Conservation (phyloP, 1,140 invertebrate species). For the Drosophila ambigua region DNA sequence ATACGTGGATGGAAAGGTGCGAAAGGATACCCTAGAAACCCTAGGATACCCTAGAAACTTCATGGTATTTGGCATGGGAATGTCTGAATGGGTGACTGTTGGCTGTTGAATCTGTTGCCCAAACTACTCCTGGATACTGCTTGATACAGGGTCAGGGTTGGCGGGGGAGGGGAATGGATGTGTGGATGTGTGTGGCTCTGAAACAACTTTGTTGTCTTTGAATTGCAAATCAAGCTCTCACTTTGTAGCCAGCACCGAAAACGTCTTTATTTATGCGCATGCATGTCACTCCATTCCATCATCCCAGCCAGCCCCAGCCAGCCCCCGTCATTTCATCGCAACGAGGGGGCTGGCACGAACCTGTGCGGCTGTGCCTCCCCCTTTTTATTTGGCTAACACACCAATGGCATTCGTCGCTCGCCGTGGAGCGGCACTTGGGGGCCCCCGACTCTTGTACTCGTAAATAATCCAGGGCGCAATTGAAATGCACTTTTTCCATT, state of each 20-base stretch:
- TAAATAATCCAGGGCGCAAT: slow-evolving; percentile 72
- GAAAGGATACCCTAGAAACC: too few relatives aligned
- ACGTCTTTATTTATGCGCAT: slow-evolving; percentile 79
- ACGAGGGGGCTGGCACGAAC: too few relatives aligned
- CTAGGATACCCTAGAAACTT: too few relatives aligned
- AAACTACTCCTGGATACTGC: too few relatives aligned
- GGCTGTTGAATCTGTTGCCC: too few relatives aligned
- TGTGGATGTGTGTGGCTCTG: slow-evolving; percentile 30
- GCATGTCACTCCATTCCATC: slow-evolving; percentile 47
- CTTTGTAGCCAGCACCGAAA: slow-evolving; percentile 58
- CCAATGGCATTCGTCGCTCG: background rate
- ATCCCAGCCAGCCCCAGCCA: background rate
- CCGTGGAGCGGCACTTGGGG: slow-evolving; percentile 56
- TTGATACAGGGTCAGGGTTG: background rate
- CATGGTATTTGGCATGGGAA: too few relatives aligned
- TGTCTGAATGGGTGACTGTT: too few relatives aligned
- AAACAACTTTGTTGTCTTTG: slow-evolving; percentile 74
- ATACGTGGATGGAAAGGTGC: background rate
- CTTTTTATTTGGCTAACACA: slow-evolving; percentile 37
- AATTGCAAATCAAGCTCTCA: slow-evolving; percentile 74
- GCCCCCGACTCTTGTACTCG: slow-evolving; percentile 52
- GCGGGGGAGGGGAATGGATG: too few relatives aligned
- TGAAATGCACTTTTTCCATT: slow-evolving; percentile 69
- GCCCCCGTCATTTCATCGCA: background rate
- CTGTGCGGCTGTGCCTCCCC: background rate